phyloP scores from a whole-genome alignment of 2,888 invertebrate species.

The Anarsia innoxiella region DNA sequence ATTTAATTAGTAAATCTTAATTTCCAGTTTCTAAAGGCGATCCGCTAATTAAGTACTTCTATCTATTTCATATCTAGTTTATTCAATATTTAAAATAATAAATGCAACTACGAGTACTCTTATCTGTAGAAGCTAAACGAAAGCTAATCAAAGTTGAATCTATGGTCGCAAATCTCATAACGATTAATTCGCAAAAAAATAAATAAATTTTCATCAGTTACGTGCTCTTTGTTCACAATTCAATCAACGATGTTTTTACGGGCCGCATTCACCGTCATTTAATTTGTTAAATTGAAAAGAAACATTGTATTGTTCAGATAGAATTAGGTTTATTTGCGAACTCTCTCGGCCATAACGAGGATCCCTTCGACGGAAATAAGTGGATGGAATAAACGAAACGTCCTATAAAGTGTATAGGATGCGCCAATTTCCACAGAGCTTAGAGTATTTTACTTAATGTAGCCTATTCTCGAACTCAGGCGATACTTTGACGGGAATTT shows the following conservation, averaged over 20 bases:
- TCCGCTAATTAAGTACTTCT: no score
- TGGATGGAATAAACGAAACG: conserved; percentile 68
- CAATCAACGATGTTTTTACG: conserved; percentile 12
- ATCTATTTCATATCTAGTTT: no score
- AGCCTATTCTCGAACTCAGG: conserved; percentile 6
- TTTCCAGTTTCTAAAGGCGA: no score
- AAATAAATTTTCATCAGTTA: background rate
- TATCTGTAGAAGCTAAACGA: no score
- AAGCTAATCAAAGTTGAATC: no score
- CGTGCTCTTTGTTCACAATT: conserved; percentile 7
- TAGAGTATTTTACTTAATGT: conserved; percentile 35
- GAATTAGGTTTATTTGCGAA: conserved; percentile 68
- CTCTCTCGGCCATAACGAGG: conserved; percentile 62
- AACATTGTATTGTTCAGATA: conserved; percentile 61
- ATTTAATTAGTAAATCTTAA: no score
- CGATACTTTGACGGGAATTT: conserved; percentile 12
- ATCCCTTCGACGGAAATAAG: conserved; percentile 62
- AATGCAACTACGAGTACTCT: no score
- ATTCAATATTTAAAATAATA: no score
- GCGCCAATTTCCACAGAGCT: conserved; percentile 47
- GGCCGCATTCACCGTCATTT: conserved; percentile 29
- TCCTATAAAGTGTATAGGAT: conserved; percentile 63
- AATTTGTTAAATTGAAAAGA: conserved; percentile 73
- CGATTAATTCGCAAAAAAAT: background rate
- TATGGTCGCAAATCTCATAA: no score